Evolutionary conservation across 2,888 invertebrate genomes (phyloP), one percentile per base, ranked within the genome.

Genomic region (Bhutanitis thaidina): DNA sequence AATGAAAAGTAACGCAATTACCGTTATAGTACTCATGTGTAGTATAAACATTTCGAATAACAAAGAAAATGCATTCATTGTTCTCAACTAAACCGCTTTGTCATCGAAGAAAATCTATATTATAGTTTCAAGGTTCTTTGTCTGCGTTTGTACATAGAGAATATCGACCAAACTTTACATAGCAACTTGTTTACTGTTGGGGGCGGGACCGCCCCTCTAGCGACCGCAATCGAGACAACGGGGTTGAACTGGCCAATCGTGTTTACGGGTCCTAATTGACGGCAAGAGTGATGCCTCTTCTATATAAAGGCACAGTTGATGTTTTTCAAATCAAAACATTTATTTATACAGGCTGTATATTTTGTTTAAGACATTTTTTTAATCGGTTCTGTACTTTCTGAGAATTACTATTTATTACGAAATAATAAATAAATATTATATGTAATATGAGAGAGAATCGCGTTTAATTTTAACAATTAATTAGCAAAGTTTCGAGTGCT

Each of bases 221-320:
- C 12, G 25, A 27, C 29, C 40, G 39, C 44, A 29, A 16, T 16
- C 14, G 13, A 12, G 35, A 57, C 62, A 56, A 49, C 38, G 30
- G 50, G 58, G 60, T 60, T 50, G 44, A n/a, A 35, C 40, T 51
- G 50, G 57, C 86, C 83, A 85, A 85, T 84, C 63, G 62, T 55
- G 34, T 29, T 25, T 34, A 9, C 52, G 49, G 54, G 63, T 71
- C 74, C 65, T 69, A 80, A 85, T 77, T 75, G 65, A 60, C 75
- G 76, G 78, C 71, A 81, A 78, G 79, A 85, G 81, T 70, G 67
- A 74, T 77, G 77, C 73, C 78, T 74, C 71, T 70, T 69, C 69
- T 70, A 63, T 69, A 69, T 67, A 70, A 74, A 68, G 75, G 75
- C 76, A 79, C 77, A 75, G 69, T 75, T 80, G 74, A 84, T 77